Base-by-base conservation (phyloP, 2,888 invertebrate species). In the Drosophila anceps region DNA sequence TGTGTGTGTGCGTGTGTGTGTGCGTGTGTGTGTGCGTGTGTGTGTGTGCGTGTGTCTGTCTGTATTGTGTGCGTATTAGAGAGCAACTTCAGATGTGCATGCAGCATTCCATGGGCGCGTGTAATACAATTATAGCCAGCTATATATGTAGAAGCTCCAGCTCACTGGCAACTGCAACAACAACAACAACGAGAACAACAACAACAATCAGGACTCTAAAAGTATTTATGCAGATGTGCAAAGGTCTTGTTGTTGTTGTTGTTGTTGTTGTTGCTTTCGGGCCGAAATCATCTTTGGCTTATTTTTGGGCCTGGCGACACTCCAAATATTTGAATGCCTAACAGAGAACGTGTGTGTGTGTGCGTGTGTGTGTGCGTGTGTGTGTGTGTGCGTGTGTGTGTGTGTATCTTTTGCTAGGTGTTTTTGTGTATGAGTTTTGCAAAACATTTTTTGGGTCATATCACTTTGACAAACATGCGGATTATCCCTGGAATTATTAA, bases 401-500 rank as follows among this genome's bases (percentile, higher is more conserved):
- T 57, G 66, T 72, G 69, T 72, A 63, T 76, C 53, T 69, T 66
- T 62, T 44, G 59, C 66, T 79, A 69, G 76, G 66, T 76, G 73
- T 64, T 58, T 69, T 6, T 18, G 46, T 69, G 61, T 65, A 15
- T 65, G 73, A 46, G 64, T 71, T 76, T 71, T 29, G 64, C 61
- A 62, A 74, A 69, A 67, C 59, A 62, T 69, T 78, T 81, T 84
- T 69, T 57, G 72, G 82, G 77, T 77, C 84, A 82, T 83, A 88
- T 87, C 88, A 77, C 64, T 80, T 83, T 88, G 88, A 90, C 90
- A 90, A 90, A 88, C 85, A 87, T 84, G 76, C 71, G 84, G 88
- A 85, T 90, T 87, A 88, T 90, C 90, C 88, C 72, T 72, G 67
- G 88, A 84, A 88, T 90, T 88, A 88, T 88, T 90, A 88, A 90